A percentile compares a stretch with the other conserved stretches of the same genome.
These are phyloP conservation scores for Chitala chitala DNA, from an alignment of 2,113 vertebrate species.

Conservation along the genomic window DNA sequence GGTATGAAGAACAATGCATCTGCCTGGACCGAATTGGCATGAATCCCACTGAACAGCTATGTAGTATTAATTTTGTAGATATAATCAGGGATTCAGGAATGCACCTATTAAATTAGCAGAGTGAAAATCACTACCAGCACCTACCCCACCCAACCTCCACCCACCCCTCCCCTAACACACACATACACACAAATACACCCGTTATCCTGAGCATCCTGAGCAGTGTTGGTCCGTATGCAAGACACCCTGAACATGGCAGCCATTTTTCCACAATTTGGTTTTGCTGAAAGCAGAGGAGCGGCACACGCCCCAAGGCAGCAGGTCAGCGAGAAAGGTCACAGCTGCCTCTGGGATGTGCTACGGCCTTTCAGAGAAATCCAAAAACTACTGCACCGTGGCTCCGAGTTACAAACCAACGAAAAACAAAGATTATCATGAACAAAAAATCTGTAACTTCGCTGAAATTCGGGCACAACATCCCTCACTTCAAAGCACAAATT, in stretches of 20 bases:
- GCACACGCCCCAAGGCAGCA: background rate
- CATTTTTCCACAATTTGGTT: background rate
- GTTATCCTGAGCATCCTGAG: too few species aligned
- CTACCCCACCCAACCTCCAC: too few species aligned
- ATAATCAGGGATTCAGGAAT: background rate
- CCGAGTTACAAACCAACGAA: background rate
- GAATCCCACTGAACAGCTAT: background rate
- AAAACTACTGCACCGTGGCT: slow-evolving; percentile 8
- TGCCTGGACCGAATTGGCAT: background rate
- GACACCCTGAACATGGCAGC: background rate
- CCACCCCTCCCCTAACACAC: too few species aligned
- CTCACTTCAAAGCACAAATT: slow-evolving; percentile 9
- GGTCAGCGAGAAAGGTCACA: background rate
- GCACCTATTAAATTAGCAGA: background rate
- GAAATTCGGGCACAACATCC: background rate
- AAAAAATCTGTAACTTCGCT: background rate
- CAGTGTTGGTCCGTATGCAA: too few species aligned
- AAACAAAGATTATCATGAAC: background rate
- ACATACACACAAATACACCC: background rate
- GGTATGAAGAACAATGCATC: background rate
- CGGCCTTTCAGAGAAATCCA: background rate
- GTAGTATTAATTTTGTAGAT: background rate
- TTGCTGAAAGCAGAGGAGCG: background rate
- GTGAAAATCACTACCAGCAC: background rate
- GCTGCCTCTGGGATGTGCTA: background rate